Evolutionary conservation across 1,140 invertebrate species (phyloP).

Genomic region (Cheumatopsyche charites): DNA sequence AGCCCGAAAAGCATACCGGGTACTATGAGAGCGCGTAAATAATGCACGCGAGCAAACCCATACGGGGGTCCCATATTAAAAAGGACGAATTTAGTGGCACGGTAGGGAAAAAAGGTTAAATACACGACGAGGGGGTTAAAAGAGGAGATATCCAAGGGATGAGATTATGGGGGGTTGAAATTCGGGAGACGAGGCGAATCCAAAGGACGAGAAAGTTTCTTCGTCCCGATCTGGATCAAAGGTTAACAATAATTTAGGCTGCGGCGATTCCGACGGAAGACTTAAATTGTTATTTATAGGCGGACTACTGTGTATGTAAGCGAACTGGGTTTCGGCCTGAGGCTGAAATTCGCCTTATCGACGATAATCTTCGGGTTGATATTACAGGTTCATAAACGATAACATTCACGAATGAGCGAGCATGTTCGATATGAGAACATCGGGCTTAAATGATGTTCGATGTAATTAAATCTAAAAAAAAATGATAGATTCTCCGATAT

Average conservation of each 20-base stretch:
- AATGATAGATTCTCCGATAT: too few relatives aligned
- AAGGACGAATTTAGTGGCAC: conserved; percentile 10
- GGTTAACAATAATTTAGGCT: conserved; percentile 27
- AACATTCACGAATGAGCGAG: too few relatives aligned
- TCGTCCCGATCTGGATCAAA: conserved; percentile 5
- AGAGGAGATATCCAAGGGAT: neutral
- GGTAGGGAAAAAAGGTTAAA: conserved; percentile 22
- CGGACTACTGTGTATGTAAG: neutral
- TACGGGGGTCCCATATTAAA: neutral
- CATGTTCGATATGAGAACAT: too few relatives aligned
- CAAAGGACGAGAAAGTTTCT: conserved; percentile 18
- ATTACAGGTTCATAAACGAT: too few relatives aligned
- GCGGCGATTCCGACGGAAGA: conserved; percentile 24
- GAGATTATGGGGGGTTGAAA: too few relatives aligned
- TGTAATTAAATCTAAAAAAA: too few relatives aligned
- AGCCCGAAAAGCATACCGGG: too few relatives aligned
- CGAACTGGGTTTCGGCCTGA: too few relatives aligned
- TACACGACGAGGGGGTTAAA: neutral
- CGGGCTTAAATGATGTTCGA: too few relatives aligned
- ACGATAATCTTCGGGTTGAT: too few relatives aligned
- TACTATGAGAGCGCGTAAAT: conserved; percentile 2
- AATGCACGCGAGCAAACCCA: neutral
- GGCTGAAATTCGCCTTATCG: too few relatives aligned
- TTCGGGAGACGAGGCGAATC: conserved; percentile 5
- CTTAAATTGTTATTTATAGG: conserved; percentile 21